Percentiles rank a stretch among this genome's conserved stretches.
phyloP scores from a whole-genome alignment of 2,797 vertebrate species.

The Notoglanidium macrostoma region DNA sequence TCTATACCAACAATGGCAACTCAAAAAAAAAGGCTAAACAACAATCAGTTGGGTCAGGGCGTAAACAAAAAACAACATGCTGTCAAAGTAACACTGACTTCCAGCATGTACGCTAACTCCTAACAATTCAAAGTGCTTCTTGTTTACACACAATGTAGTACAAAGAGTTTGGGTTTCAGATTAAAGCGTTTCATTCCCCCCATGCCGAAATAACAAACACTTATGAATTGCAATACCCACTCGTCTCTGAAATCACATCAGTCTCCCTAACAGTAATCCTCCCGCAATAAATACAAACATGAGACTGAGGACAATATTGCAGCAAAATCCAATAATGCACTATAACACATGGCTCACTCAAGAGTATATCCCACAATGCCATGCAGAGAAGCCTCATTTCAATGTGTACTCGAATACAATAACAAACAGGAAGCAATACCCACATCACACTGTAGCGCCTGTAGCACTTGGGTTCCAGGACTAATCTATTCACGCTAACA shows the following conservation, averaged over 20 bases:
- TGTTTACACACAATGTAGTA: constrained; percentile 24
- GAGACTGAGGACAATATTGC: constrained; percentile 41
- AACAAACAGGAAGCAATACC: constrained; percentile 13
- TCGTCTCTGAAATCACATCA: constrained; percentile 42
- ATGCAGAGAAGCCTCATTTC: constrained; percentile 32
- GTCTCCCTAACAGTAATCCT: constrained; percentile 40
- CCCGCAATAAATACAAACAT: constrained; percentile 49
- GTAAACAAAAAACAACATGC: not conserved
- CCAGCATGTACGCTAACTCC: constrained; percentile 21
- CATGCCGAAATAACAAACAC: constrained; percentile 33
- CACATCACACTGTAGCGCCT: not conserved
- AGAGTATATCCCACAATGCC: constrained; percentile 21
- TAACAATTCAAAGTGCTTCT: constrained; percentile 11
- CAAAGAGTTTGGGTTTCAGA: constrained; percentile 31
- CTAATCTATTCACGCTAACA: not conserved
- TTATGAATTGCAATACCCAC: constrained; percentile 42
- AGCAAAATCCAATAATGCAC: constrained; percentile 51
- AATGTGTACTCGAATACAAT: constrained; percentile 42
- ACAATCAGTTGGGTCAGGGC: constrained; percentile 14
- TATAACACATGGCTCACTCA: constrained; percentile 21
- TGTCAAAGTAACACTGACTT: not conserved
- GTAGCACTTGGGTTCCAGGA: not conserved
- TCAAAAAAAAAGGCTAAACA: constrained; percentile 17
- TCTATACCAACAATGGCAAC: not conserved
- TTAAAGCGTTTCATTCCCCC: constrained; percentile 12